Evolutionary conservation across 2,113 vertebrate species (phyloP).

Genomic region (Haliaeetus leucogaster): DNA sequence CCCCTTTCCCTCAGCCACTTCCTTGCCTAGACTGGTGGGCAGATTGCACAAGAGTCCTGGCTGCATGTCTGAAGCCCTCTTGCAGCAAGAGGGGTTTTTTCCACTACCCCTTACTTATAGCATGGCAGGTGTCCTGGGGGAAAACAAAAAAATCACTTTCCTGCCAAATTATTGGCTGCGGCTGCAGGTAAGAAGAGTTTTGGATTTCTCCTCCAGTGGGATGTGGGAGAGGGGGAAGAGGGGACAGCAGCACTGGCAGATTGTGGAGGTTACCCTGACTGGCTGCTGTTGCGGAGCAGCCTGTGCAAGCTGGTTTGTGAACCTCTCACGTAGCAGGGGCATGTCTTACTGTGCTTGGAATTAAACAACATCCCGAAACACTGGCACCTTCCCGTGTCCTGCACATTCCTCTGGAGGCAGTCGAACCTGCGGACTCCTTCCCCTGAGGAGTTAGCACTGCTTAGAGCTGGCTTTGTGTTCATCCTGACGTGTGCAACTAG

Average conservation of each 20-base stretch:
- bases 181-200: neutral
- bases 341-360: neutral
- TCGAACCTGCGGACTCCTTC: neutral
- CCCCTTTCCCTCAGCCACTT: neutral
- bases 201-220: neutral
- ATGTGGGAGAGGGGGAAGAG: neutral
- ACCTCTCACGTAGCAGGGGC: accelerated
- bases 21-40: neutral
- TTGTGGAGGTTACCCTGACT: neutral
- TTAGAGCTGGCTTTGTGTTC: neutral
- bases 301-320: neutral
- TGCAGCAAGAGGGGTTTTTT: neutral
- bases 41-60: neutral
- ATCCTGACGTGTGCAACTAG: neutral
- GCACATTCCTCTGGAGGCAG: neutral
- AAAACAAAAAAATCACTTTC: neutral
- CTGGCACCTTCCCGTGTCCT: neutral
- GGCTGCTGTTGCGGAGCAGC: neutral
- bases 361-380: neutral
- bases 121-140: neutral
- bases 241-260: neutral
- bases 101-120: neutral
- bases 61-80: neutral
- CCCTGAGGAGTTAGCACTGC: neutral
- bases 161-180: neutral